Evolutionary conservation across 2,113 vertebrate genomes (phyloP).

Genomic region (Tyrannus savana): DNA sequence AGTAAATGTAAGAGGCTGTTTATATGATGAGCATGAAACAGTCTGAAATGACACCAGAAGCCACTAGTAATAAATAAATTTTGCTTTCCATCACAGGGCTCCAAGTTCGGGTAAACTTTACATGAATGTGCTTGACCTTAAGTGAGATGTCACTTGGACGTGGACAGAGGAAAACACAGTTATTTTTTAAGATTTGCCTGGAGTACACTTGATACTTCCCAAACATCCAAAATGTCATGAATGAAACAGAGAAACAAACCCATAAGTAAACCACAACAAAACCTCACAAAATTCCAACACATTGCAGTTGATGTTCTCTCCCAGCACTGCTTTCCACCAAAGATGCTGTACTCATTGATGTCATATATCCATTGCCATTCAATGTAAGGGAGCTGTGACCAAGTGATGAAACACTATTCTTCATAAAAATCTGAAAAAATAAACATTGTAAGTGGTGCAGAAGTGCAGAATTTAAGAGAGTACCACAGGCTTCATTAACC

Average conservation of each 20-base stretch:
- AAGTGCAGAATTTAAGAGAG: background rate
- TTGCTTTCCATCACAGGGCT: background rate
- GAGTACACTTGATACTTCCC: background rate
- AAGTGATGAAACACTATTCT: background rate
- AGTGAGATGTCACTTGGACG: background rate
- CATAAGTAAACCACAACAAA: background rate
- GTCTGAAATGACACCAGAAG: conserved; percentile 23
- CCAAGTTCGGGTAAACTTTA: background rate
- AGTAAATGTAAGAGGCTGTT: conserved; percentile 57
- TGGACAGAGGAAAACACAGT: background rate
- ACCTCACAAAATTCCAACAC: background rate
- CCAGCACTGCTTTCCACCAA: background rate
- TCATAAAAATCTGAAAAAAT: background rate
- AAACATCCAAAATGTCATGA: background rate
- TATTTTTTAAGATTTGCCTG: background rate
- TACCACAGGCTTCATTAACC: background rate
- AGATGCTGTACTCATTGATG: background rate
- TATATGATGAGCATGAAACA: conserved; percentile 29
- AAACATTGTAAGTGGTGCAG: background rate
- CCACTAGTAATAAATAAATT: conserved; percentile 33
- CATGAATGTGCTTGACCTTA: background rate
- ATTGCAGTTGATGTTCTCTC: background rate
- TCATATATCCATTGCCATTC: background rate
- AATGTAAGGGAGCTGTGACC: background rate
- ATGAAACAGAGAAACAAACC: background rate